A percentile compares a stretch with the other conserved stretches of the same genome.
Evolutionary conservation across 2,797 vertebrate species (phyloP).

Genomic region (Prionace glauca): DNA sequence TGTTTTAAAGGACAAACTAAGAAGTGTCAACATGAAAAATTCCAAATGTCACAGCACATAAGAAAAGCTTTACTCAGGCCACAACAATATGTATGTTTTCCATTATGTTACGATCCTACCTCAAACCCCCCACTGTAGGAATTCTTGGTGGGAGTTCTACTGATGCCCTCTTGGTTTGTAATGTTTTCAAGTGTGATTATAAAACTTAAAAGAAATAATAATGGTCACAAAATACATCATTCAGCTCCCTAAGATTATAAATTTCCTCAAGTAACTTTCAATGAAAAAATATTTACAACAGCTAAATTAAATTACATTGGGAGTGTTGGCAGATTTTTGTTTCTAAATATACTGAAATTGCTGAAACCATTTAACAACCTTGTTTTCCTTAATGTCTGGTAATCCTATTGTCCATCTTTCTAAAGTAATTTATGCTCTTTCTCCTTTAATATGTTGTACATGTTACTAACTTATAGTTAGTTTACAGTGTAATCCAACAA

Average conservation of each 20-base stretch:
- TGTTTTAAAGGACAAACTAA: conserved; percentile 40
- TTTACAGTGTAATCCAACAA: not conserved
- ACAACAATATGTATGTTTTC: conserved; percentile 42
- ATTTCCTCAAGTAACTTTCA: conserved; percentile 6
- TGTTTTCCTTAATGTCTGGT: not conserved
- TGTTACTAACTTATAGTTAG: not conserved
- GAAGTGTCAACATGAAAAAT: not conserved
- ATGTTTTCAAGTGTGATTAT: conserved; percentile 1
- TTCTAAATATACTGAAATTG: conserved; percentile 24
- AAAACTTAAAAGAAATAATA: conserved; percentile 35
- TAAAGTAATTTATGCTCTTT: not conserved
- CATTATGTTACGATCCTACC: conserved; percentile 26
- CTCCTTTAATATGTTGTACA: not conserved
- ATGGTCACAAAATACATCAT: conserved; percentile 24
- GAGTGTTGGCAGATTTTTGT: conserved; percentile 30
- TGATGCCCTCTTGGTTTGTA: conserved; percentile 38
- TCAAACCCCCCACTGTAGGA: conserved; percentile 42
- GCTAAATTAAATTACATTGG: not conserved
- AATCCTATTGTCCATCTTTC: not conserved
- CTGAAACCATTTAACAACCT: not conserved
- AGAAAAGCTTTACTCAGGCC: conserved; percentile 41
- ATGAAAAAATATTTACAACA: conserved; percentile 15
- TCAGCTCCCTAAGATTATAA: conserved; percentile 15
- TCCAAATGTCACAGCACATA: conserved; percentile 40
- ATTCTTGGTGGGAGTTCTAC: conserved; percentile 43